Evolutionary conservation across 2,113 vertebrate species (phyloP).

Genomic region (Semnopithecus entellus): DNA sequence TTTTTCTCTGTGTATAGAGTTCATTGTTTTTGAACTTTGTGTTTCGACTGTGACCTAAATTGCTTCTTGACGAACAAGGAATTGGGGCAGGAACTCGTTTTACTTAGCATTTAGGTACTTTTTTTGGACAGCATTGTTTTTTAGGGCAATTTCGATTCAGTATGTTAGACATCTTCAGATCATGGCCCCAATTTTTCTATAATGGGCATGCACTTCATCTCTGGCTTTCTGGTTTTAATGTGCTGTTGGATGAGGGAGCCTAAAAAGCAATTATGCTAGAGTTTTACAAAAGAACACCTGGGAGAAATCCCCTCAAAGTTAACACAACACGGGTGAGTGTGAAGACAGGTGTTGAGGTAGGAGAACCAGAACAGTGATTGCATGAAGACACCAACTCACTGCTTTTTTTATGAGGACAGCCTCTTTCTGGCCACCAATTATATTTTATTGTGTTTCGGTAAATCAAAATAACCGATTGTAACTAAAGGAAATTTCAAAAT

Average conservation of each 20-base stretch:
- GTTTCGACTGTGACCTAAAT: slow-evolving; percentile 67
- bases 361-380: not conserved
- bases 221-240: not conserved
- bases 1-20: slow-evolving; percentile 64
- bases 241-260: not conserved
- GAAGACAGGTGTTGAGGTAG: not conserved
- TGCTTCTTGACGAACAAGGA: slow-evolving; percentile 50
- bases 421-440: not conserved
- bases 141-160: not conserved
- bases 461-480: slow-evolving; percentile 22
- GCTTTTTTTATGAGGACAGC: not conserved
- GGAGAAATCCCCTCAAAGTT: not conserved
- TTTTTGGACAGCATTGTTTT: not conserved
- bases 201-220: not conserved
- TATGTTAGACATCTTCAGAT: slow-evolving; percentile 20
- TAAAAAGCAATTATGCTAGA: not conserved
- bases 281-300: not conserved
- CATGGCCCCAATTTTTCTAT: not conserved
- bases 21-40: slow-evolving; percentile 59
- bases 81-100: slow-evolving; percentile 63
- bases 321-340: not conserved
- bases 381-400: not conserved
- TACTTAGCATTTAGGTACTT: not conserved
- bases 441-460: not conserved
- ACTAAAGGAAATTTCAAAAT: not conserved